These are phyloP conservation scores for Saccostrea echinata DNA, from an alignment of 1,140 invertebrate genomes.

Conservation along the genomic window DNA sequence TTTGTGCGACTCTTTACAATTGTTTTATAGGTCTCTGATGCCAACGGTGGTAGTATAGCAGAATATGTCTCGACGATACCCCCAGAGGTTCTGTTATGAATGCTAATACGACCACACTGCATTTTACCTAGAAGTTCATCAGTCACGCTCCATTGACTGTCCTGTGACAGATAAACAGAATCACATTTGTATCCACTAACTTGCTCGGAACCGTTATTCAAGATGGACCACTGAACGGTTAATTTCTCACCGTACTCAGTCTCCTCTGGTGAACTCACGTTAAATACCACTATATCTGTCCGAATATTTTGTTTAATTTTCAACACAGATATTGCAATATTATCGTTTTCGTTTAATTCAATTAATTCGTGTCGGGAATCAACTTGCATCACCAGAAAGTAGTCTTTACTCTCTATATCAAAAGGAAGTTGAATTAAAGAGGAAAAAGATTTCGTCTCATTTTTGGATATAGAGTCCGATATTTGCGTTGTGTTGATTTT, in stretches of 20 bases:
- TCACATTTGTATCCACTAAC: slow-evolving; percentile 33
- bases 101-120: not conserved
- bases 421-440: not conserved
- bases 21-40: not conserved
- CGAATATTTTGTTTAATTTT: slow-evolving; percentile 1
- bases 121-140: slow-evolving; percentile 19
- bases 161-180: slow-evolving; percentile 28
- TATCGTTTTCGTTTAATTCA: slow-evolving; percentile 30
- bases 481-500: not conserved
- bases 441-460: not conserved
- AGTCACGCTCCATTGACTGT: not conserved
- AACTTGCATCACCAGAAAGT: slow-evolving; percentile 37
- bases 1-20: slow-evolving; percentile 38
- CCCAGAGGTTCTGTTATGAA: not conserved
- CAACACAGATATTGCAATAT: slow-evolving; percentile 7
- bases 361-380: slow-evolving; percentile 15
- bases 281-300: not conserved
- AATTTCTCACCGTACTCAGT: not conserved
- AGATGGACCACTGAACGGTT: slow-evolving; percentile 2
- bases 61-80: not conserved
- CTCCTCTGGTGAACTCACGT: not conserved
- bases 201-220: slow-evolving; percentile 12
- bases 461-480: not conserved
- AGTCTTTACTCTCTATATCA: slow-evolving; percentile 38
- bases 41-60: not conserved